Evolutionary conservation across 2,888 invertebrate species (phyloP).

Genomic region (Drosophila multiciliata): DNA sequence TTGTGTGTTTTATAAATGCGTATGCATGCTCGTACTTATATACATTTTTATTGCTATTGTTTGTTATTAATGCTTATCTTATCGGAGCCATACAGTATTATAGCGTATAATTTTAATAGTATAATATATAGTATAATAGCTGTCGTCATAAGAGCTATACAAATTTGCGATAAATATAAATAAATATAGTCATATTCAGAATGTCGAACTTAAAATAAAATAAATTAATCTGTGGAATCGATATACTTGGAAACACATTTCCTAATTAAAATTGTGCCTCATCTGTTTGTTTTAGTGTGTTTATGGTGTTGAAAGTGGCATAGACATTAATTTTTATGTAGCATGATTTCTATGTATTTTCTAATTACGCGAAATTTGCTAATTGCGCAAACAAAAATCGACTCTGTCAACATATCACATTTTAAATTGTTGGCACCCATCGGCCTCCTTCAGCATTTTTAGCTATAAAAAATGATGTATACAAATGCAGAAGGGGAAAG

Average conservation of each 20-base stretch:
- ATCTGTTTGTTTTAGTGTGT: neutral
- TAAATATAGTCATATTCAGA: too few relatives aligned
- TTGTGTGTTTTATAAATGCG: too few relatives aligned
- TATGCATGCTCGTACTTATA: neutral
- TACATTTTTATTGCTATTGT: conserved; percentile 6
- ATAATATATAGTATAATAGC: neutral
- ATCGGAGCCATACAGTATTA: conserved; percentile 23
- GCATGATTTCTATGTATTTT: conserved; percentile 25
- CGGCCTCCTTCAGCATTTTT: neutral
- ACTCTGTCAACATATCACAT: conserved; percentile 22
- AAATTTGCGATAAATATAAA: neutral
- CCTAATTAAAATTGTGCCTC: neutral
- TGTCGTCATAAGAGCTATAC: neutral
- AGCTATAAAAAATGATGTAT: conserved; percentile 15
- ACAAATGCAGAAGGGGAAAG: conserved; percentile 21
- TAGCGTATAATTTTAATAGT: neutral
- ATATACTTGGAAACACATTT: conserved; percentile 5
- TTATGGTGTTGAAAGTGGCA: neutral
- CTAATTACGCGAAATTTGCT: conserved; percentile 41
- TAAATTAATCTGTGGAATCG: conserved; percentile 1
- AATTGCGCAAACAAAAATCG: conserved; percentile 22
- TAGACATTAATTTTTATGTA: conserved; percentile 32
- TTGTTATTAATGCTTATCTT: conserved; percentile 27
- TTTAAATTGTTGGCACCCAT: neutral
- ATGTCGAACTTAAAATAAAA: too few relatives aligned